These are phyloP conservation scores for Hyposoter didymator DNA, from an alignment of 2,888 invertebrate genomes.

Conservation along the genomic window DNA sequence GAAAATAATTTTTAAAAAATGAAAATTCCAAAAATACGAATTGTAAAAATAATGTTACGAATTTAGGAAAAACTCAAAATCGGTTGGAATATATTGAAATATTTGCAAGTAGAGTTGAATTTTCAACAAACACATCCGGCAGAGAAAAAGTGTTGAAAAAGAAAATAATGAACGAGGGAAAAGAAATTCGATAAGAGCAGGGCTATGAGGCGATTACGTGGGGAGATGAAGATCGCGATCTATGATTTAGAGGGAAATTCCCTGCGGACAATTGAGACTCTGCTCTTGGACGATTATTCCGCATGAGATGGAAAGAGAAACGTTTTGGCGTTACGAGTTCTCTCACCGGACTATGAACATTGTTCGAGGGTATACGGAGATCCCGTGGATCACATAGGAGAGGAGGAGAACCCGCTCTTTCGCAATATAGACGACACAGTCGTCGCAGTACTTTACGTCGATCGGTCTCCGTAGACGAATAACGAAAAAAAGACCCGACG, in stretches of 20 bases:
- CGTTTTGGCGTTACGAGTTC: slow-evolving; percentile 46
- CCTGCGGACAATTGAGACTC: slow-evolving; percentile 38
- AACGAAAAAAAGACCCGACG: slow-evolving; percentile 52
- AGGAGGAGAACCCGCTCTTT: not conserved
- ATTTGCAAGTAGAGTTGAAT: not conserved
- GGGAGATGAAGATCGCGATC: slow-evolving; percentile 11
- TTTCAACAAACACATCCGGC: not conserved
- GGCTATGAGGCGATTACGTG: slow-evolving; percentile 33
- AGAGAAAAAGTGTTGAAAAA: not conserved
- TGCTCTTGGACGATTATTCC: slow-evolving; percentile 47
- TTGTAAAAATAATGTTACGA: too few species aligned
- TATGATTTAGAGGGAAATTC: slow-evolving; percentile 38
- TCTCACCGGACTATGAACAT: slow-evolving; percentile 30
- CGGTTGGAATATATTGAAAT: too few species aligned
- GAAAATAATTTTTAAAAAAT: too few species aligned
- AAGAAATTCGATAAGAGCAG: slow-evolving; percentile 18
- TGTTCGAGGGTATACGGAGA: slow-evolving; percentile 20
- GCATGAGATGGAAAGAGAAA: slow-evolving; percentile 25
- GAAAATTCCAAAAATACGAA: too few species aligned
- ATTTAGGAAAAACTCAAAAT: too few species aligned
- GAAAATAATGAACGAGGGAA: not conserved
- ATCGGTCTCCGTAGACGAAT: slow-evolving; percentile 65
- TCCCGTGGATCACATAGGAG: not conserved
- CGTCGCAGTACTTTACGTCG: slow-evolving; percentile 51
- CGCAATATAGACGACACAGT: not conserved